Percentiles rank a stretch among this genome's conserved stretches.
These are phyloP conservation scores for Diarsia rubi DNA, from an alignment of 2,888 invertebrate genomes.

Conservation along the genomic window DNA sequence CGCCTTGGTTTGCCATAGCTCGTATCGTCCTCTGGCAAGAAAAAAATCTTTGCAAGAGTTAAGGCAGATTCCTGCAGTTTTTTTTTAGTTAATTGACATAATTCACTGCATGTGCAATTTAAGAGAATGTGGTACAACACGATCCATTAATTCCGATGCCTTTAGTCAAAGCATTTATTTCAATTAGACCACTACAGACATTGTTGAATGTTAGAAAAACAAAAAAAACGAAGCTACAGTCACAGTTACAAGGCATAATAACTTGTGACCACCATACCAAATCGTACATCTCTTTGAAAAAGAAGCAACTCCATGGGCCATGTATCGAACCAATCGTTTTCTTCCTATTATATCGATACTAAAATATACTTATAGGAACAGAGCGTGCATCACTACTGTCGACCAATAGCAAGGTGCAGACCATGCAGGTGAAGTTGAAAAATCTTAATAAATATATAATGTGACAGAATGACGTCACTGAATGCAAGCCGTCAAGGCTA, in stretches of 20 bases:
- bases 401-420: slow-evolving; percentile 44
- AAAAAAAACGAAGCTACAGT: too few relatives aligned
- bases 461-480: slow-evolving; percentile 53
- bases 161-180: too few relatives aligned
- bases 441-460: slow-evolving; percentile 27
- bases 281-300: too few relatives aligned
- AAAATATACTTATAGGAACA: background rate
- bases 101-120: background rate
- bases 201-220: too few relatives aligned
- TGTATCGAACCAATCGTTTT: background rate
- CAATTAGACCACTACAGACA: too few relatives aligned
- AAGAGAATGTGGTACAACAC: background rate
- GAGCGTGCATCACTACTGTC: background rate
- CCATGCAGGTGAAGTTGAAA: slow-evolving; percentile 48
- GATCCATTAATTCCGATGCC: background rate
- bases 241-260: too few relatives aligned
- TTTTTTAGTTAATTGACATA: background rate
- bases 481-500: slow-evolving; percentile 52
- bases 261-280: too few relatives aligned
- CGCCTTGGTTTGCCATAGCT: background rate
- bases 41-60: background rate
- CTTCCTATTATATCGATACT: background rate
- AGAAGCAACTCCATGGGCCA: too few relatives aligned
- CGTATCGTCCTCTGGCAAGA: background rate
- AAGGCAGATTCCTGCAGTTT: background rate